These are phyloP conservation scores for Adelosebastes latens DNA, from an alignment of 2,797 vertebrate species.

Conservation along the genomic window DNA sequence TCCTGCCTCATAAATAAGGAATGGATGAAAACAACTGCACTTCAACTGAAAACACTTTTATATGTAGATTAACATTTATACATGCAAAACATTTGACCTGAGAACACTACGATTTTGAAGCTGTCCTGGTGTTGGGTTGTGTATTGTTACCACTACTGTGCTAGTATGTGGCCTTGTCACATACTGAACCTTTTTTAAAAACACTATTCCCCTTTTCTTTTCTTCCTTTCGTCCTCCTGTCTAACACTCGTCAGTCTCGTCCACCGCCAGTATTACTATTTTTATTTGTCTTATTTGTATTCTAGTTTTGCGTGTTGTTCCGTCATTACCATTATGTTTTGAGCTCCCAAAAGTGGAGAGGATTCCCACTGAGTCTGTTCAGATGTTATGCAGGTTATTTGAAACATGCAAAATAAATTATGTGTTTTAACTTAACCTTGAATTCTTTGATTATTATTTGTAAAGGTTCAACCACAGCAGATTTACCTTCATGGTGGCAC, in stretches of 20 bases:
- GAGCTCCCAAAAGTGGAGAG: slow-evolving; percentile 43
- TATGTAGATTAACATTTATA: slow-evolving; percentile 82
- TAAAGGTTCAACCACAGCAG: neutral
- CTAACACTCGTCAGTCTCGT: slow-evolving; percentile 8
- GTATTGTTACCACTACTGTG: slow-evolving; percentile 72
- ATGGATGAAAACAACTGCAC: slow-evolving; percentile 63
- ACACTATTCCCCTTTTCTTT: neutral
- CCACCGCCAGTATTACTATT: slow-evolving; percentile 44
- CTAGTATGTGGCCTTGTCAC: slow-evolving; percentile 73
- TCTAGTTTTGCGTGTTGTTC: slow-evolving; percentile 39
- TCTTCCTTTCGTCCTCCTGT: neutral
- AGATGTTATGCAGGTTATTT: slow-evolving; percentile 39
- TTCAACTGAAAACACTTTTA: slow-evolving; percentile 73
- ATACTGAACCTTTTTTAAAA: slow-evolving; percentile 52
- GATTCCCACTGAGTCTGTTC: slow-evolving; percentile 63
- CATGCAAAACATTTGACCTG: slow-evolving; percentile 74
- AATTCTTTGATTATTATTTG: neutral
- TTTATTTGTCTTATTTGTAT: slow-evolving; percentile 23
- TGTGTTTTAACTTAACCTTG: slow-evolving; percentile 48
- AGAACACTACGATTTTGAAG: slow-evolving; percentile 63
- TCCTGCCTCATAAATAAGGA: slow-evolving; percentile 89
- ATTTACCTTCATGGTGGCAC: neutral
- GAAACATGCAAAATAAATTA: slow-evolving; percentile 63
- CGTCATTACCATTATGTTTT: slow-evolving; percentile 21
- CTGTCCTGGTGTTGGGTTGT: slow-evolving; percentile 53